A percentile compares a stretch with the other conserved stretches of the same genome.
These are phyloP conservation scores for Sitobion miscanthi DNA, from an alignment of 1,140 invertebrate species.

Conservation along the genomic window DNA sequence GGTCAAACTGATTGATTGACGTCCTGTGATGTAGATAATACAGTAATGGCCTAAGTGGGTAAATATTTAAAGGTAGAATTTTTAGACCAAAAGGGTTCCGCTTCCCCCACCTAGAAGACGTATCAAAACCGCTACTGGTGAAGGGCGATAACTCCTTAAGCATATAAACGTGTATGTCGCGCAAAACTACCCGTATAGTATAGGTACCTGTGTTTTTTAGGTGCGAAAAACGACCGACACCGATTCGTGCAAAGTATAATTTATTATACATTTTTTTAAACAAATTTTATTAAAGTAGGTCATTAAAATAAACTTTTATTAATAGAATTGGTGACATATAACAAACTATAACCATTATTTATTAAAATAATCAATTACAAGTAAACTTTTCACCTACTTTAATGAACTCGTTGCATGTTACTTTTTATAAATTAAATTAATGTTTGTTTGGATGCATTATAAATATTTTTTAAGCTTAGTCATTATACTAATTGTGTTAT, in stretches of 20 bases:
- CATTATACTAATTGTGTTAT: background rate
- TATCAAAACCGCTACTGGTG: no score
- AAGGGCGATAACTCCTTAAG: background rate
- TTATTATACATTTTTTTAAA: background rate
- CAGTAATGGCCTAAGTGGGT: no score
- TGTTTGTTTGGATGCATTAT: background rate
- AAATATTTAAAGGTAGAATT: no score
- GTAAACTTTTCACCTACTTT: constrained; percentile 30
- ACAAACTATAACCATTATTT: constrained; percentile 6
- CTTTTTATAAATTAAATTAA: constrained; percentile 1
- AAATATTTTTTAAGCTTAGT: background rate
- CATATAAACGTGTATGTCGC: background rate
- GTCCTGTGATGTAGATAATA: no score
- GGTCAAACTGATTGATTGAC: no score
- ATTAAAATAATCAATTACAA: constrained; percentile 17
- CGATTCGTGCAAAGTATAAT: background rate
- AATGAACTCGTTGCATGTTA: constrained; percentile 26
- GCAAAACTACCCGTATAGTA: background rate
- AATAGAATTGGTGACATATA: background rate
- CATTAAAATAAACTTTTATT: background rate
- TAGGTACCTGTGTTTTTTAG: background rate
- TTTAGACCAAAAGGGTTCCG: no score
- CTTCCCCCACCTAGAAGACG: no score
- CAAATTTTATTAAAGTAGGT: background rate
- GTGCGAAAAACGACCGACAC: background rate